These are phyloP conservation scores for Pithecia hirsuta DNA, from an alignment of 2,797 vertebrate species.

Conservation along the genomic window DNA sequence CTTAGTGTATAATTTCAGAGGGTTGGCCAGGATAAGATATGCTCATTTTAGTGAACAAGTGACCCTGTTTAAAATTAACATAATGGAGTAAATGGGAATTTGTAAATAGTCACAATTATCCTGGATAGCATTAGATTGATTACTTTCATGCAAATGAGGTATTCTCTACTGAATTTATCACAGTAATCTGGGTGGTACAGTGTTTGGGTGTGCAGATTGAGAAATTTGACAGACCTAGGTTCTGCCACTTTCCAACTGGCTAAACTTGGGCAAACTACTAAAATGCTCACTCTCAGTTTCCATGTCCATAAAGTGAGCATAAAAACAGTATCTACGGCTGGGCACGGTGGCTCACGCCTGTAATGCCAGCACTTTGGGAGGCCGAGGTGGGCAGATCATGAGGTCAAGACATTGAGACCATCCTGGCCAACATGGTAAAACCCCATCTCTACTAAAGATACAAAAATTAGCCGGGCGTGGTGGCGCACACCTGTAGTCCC, in stretches of 20 bases:
- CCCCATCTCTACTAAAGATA: too few relatives aligned
- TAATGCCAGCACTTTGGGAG: too few relatives aligned
- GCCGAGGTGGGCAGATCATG: too few relatives aligned
- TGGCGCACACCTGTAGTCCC: too few relatives aligned
- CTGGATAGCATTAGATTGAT: background rate
- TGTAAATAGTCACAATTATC: background rate
- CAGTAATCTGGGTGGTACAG: background rate
- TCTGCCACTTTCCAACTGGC: background rate
- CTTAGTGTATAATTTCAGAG: background rate
- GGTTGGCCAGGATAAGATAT: background rate
- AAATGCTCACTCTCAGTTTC: conserved; percentile 1
- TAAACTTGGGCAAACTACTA: background rate
- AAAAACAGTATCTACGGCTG: background rate
- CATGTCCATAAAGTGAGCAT: background rate
- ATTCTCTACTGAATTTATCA: conserved; percentile 3
- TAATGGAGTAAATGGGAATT: conserved; percentile 3
- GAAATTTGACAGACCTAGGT: conserved; percentile 13
- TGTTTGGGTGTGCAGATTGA: background rate
- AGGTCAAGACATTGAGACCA: too few relatives aligned
- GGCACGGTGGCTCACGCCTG: too few relatives aligned
- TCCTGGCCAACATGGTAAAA: too few relatives aligned
- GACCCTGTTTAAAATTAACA: conserved; percentile 26
- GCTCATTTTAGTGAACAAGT: background rate
- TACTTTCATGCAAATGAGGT: conserved; percentile 21
- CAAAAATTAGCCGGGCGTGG: too few relatives aligned